These are phyloP conservation scores for Rugalucina vietnamica DNA, from an alignment of 2,888 invertebrate genomes.

Conservation along the genomic window DNA sequence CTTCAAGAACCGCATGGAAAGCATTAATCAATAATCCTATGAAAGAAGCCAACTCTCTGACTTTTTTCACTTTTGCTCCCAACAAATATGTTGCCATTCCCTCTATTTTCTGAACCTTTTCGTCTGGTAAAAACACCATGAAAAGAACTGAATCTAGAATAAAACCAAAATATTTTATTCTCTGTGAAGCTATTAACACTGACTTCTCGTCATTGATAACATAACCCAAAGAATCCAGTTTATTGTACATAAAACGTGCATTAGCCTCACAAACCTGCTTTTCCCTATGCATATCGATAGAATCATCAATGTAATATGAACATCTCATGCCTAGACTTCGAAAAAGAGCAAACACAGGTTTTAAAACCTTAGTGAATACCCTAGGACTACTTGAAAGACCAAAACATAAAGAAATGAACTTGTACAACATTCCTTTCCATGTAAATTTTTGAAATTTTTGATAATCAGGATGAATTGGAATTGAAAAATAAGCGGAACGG, in stretches of 20 bases:
- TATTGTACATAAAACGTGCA: slow-evolving; percentile 18
- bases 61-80: neutral
- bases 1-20: slow-evolving; percentile 38
- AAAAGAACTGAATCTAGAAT: slow-evolving; percentile 42
- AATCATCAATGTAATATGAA: slow-evolving; percentile 55
- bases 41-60: slow-evolving; percentile 35
- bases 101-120: slow-evolving; percentile 38
- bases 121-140: slow-evolving; percentile 40
- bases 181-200: slow-evolving; percentile 30
- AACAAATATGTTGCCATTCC: slow-evolving; percentile 15
- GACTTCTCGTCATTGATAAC: slow-evolving; percentile 43
- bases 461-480: slow-evolving; percentile 20
- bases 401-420: slow-evolving; percentile 39
- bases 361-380: slow-evolving; percentile 51
- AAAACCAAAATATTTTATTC: slow-evolving; percentile 42
- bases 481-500: neutral
- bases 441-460: slow-evolving; percentile 27
- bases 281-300: slow-evolving; percentile 32
- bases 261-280: slow-evolving; percentile 15
- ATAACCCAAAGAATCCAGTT: slow-evolving; percentile 38
- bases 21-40: slow-evolving; percentile 26
- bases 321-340: slow-evolving; percentile 40
- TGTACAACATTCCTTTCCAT: slow-evolving; percentile 28
- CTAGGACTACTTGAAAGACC: slow-evolving; percentile 41
- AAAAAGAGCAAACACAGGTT: slow-evolving; percentile 38